Percentiles rank a stretch among this genome's conserved stretches.
phyloP scores from a whole-genome alignment of 2,888 invertebrate genomes.

The Mellilla xanthometata region DNA sequence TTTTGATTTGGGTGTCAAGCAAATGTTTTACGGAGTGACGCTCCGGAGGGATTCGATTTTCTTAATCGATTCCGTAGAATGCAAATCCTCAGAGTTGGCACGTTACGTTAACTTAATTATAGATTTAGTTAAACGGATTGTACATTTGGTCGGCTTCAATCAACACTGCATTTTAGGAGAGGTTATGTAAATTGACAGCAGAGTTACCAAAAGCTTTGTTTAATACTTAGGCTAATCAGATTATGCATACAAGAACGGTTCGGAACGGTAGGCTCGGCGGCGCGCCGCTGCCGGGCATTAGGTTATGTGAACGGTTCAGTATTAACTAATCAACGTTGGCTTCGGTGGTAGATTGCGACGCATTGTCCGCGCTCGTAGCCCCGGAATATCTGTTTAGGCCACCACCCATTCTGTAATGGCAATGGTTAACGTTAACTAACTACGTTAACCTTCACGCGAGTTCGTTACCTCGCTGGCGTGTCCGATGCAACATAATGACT shows the following conservation, averaged over 20 bases:
- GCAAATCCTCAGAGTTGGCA: conserved; percentile 48
- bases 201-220: conserved; percentile 69
- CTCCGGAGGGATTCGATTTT: conserved; percentile 77
- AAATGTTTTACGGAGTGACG: conserved; percentile 80
- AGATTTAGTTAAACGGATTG: conserved; percentile 41
- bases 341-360: conserved; percentile 74
- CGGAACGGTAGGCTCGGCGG: conserved; percentile 53
- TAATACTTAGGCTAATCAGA: conserved; percentile 79
- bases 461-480: conserved; percentile 51
- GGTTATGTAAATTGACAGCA: conserved; percentile 62
- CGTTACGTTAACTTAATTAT: conserved; percentile 37
- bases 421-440: conserved; percentile 66
- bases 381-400: conserved; percentile 82
- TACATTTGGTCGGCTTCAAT: conserved; percentile 49
- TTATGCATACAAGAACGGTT: conserved; percentile 81
- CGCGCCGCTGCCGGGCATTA: conserved; percentile 52
- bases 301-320: conserved; percentile 72
- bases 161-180: conserved; percentile 42
- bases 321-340: conserved; percentile 81
- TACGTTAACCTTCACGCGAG: conserved; percentile 60
- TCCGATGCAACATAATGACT: conserved; percentile 34
- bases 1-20: conserved; percentile 83
- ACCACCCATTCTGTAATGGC: conserved; percentile 75
- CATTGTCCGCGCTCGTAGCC: conserved; percentile 76
- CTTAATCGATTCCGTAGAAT: conserved; percentile 77